phyloP scores from a whole-genome alignment of 2,888 invertebrate genomes.

The Acleris literana region DNA sequence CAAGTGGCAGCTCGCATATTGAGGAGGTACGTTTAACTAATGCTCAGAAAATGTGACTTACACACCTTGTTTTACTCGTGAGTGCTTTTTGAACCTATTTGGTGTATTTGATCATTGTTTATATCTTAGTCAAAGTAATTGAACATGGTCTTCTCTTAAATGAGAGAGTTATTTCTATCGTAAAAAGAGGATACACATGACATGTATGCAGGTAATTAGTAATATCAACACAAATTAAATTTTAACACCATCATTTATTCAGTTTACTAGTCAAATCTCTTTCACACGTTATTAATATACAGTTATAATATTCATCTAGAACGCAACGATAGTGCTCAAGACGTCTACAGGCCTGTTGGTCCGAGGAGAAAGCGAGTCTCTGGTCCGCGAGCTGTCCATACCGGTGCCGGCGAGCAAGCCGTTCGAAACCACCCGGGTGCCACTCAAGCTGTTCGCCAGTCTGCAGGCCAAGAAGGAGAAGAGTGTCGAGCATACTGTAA shows the following conservation, averaged over 20 bases:
- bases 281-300: background rate
- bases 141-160: no score
- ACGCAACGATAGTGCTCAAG: slow-evolving; percentile 84
- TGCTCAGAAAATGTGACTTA: no score
- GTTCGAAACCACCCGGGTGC: slow-evolving; percentile 85
- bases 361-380: slow-evolving; percentile 60
- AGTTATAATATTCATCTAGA: slow-evolving; percentile 61
- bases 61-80: no score
- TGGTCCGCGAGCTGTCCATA: slow-evolving; percentile 82
- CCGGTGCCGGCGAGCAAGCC: slow-evolving; percentile 84
- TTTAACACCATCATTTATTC: no score
- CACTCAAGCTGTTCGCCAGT: slow-evolving; percentile 88
- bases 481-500: slow-evolving; percentile 88
- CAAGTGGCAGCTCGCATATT: slow-evolving; percentile 90
- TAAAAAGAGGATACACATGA: no score
- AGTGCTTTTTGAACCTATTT: no score
- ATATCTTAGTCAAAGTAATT: no score
- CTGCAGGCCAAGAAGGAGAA: slow-evolving; percentile 87
- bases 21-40: slow-evolving; percentile 80
- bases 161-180: no score
- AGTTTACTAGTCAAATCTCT: background rate
- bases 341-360: slow-evolving; percentile 87
- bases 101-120: no score
- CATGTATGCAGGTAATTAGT: no score
- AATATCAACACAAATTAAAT: no score